Base-by-base conservation (phyloP, 2,113 vertebrate species). In the Stegostoma tigrinum region DNA sequence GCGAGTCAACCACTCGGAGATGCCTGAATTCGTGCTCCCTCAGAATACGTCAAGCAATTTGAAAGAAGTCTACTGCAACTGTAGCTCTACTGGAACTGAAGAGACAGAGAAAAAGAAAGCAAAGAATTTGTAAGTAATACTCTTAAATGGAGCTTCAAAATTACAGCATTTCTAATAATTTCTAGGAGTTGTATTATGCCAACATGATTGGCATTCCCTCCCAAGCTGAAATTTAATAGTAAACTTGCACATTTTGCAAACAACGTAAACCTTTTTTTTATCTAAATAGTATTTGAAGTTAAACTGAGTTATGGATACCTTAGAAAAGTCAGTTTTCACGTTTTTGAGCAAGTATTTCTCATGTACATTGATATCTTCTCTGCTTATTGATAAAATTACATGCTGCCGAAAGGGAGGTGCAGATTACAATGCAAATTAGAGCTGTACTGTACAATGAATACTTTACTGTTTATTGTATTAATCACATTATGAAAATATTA, bases 111-210 rank as follows among this genome's bases (percentile, higher is more conserved):
- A 95, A 72, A 95, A 23, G 42, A 95, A 72, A 95, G 67, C 94
- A 95, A 95, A 95, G 94, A 45, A 72, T 19, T 38, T 95, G 94
- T 95, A 95, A 95, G 94, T 14, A 95, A 48, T 95, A 72, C 72
- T 52, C 48, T 42, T 38, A 1, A 0, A 1, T 66, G 61, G 34
- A 21, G 34, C 5, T 61, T 38, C 89, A n/a, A 90, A 90, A 30
- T 70, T 95, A 72, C 42, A 48, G 23, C 38, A n/a, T 72, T 94
- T 70, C 1, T 75, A 48, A 34, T 52, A 48, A 27, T 12, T 72
- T 72, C 68, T 3, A 48, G 30, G 15, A 30, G 0, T 4, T 27
- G 5, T 7, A 45, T 45, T 94, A 8, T 45, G 38, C 34, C 55
- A 68, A 94, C 64, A 38, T 94, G 67, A 70, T 14, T 27, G 34